Evolutionary conservation across 2,888 invertebrate genomes (phyloP).

Genomic region (Synanthedon vespiformis): DNA sequence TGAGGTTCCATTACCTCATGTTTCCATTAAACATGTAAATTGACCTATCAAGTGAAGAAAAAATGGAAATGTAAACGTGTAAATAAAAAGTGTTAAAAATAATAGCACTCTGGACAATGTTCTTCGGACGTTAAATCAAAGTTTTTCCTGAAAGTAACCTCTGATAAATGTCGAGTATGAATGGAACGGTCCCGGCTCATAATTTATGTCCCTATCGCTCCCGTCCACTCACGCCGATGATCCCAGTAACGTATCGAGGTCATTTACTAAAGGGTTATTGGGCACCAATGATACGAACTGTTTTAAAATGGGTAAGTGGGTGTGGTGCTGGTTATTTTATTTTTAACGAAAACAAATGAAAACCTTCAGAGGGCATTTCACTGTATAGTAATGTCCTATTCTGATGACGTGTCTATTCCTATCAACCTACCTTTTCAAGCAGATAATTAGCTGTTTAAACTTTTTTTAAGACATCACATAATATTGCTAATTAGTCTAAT

Average conservation of each 20-base stretch:
- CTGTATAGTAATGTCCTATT: too few species aligned
- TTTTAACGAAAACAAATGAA: background rate
- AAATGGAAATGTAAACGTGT: too few species aligned
- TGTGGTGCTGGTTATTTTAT: background rate
- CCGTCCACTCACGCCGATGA: conserved; percentile 24
- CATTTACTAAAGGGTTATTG: conserved; percentile 30
- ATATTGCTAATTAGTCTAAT: too few species aligned
- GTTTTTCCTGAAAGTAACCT: conserved; percentile 5
- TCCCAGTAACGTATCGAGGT: conserved; percentile 38
- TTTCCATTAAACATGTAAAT: too few species aligned
- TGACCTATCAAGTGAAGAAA: too few species aligned
- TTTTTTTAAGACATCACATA: too few species aligned
- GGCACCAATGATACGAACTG: conserved; percentile 14
- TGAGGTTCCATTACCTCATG: too few species aligned
- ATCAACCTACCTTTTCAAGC: too few species aligned
- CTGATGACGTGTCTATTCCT: too few species aligned
- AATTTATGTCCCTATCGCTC: conserved; percentile 21
- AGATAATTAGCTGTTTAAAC: too few species aligned
- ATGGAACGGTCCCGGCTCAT: conserved; percentile 12
- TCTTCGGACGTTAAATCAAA: background rate
- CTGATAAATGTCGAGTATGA: conserved; percentile 11
- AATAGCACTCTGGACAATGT: background rate
- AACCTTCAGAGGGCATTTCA: background rate
- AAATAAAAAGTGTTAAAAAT: too few species aligned
- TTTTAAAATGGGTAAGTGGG: conserved; percentile 2